Evolutionary conservation across 2,888 invertebrate species (phyloP).

Genomic region (Caprella mutica): DNA sequence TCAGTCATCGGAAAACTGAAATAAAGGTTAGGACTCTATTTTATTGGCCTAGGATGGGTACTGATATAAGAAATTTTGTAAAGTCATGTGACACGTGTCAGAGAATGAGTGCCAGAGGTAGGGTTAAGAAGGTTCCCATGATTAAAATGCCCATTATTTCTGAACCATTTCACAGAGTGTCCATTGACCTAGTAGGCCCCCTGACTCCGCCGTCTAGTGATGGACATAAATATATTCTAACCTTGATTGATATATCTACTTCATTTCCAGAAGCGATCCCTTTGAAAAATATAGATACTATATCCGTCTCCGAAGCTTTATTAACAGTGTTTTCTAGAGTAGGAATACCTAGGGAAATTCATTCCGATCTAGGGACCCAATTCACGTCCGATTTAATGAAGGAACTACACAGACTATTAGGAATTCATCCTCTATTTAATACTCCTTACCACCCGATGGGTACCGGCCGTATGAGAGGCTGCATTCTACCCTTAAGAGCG

Average conservation of each 20-base stretch:
- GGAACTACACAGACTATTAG: neutral
- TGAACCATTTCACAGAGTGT: constrained; percentile 2
- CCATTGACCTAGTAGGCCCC: constrained; percentile 10
- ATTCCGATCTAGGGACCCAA: constrained; percentile 8
- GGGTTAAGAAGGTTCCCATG: neutral
- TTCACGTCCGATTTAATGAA: constrained; percentile 2
- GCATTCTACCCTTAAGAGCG: neutral
- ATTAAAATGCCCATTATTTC: neutral
- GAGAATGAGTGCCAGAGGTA: neutral
- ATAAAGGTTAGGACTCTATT: constrained; percentile 4
- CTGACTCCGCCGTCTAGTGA: neutral
- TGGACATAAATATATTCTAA: constrained; percentile 11
- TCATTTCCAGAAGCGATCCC: constrained; percentile 12
- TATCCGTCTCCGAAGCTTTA: constrained; percentile 5
- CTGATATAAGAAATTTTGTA: neutral
- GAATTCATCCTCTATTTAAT: neutral
- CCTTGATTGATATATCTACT: constrained; percentile 12
- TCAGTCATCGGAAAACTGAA: constrained; percentile 7
- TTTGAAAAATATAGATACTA: neutral
- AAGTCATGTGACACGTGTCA: constrained; percentile 5
- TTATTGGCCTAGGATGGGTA: constrained; percentile 12
- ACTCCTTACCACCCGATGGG: neutral
- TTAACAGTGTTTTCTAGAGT: constrained; percentile 11
- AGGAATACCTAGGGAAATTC: constrained; percentile 5
- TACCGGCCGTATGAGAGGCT: neutral